Evolutionary conservation across 1,140 invertebrate genomes (phyloP).

Genomic region (Lepidostoma basale): DNA sequence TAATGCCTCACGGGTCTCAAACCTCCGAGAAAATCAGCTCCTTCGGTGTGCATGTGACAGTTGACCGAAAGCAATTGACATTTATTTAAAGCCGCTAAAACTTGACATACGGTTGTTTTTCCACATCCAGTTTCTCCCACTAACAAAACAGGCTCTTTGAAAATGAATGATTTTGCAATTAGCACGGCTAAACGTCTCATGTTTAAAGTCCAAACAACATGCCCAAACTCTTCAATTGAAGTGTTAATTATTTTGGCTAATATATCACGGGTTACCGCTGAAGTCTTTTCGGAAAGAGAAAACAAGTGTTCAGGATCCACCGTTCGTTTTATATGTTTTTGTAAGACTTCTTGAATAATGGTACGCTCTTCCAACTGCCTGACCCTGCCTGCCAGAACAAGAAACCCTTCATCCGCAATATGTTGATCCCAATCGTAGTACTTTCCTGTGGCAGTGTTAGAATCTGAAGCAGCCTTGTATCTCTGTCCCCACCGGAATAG

Average conservation of each 20-base stretch:
- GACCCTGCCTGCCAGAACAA: constrained; percentile 92
- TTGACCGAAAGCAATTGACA: constrained; percentile 83
- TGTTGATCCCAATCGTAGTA: constrained; percentile 98
- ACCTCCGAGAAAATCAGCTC: constrained; percentile 96
- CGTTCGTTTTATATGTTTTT: constrained; percentile 83
- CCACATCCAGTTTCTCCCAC: constrained; percentile 99
- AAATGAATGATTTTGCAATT: constrained; percentile 86
- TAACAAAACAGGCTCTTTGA: constrained; percentile 92
- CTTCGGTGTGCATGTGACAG: constrained; percentile 99
- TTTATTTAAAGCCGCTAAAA: constrained; percentile 73
- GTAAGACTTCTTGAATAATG: constrained; percentile 80
- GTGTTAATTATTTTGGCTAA: constrained; percentile 70
- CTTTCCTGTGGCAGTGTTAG: constrained; percentile 51
- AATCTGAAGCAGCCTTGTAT: constrained; percentile 76
- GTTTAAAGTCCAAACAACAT: constrained; percentile 93
- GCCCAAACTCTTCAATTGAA: constrained; percentile 66
- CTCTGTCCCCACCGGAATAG: constrained; percentile 97
- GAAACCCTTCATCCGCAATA: constrained; percentile 95
- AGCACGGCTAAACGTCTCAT: constrained; percentile 92
- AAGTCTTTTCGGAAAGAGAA: constrained; percentile 73
- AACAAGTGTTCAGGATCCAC: constrained; percentile 81
- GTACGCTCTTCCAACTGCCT: constrained; percentile 79
- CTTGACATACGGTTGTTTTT: constrained; percentile 96
- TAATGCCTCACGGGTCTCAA: constrained; percentile 86
- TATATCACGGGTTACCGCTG: constrained; percentile 76